These are phyloP conservation scores for Cosmopolites sordidus DNA, from an alignment of 2,888 invertebrate species.

Conservation along the genomic window DNA sequence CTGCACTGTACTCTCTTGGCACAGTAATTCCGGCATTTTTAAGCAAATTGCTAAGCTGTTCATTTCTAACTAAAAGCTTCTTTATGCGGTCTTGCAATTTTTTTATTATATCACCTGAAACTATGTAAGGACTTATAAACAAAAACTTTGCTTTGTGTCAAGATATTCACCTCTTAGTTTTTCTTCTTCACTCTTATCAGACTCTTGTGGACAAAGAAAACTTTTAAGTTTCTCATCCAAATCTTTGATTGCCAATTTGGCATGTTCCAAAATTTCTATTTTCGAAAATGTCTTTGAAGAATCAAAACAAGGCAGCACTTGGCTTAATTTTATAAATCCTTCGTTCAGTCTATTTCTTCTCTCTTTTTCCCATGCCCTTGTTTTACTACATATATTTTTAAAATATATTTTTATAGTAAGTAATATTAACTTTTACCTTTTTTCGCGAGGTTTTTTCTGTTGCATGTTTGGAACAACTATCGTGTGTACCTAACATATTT, in stretches of 20 bases:
- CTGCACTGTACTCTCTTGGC: constrained; percentile 40
- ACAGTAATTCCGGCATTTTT: constrained; percentile 46
- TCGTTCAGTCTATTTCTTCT: constrained; percentile 62
- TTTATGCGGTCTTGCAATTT: constrained; percentile 44
- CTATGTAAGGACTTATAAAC: constrained; percentile 1
- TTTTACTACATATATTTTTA: constrained; percentile 44
- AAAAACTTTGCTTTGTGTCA: not conserved
- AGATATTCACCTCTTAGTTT: constrained; percentile 29
- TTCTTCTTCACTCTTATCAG: constrained; percentile 26
- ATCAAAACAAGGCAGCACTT: constrained; percentile 52
- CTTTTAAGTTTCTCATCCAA: constrained; percentile 44
- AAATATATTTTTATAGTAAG: not conserved
- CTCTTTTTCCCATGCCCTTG: constrained; percentile 67
- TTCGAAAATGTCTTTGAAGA: constrained; percentile 46
- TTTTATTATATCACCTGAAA: constrained; percentile 35
- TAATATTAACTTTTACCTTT: constrained; percentile 5
- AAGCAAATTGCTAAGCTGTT: constrained; percentile 44
- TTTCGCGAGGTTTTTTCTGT: constrained; percentile 13
- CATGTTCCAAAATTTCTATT: constrained; percentile 47
- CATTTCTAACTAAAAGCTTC: constrained; percentile 44
- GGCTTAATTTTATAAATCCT: constrained; percentile 50
- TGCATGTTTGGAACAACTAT: not conserved
- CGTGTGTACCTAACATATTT: too few relatives aligned
- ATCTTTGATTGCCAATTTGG: constrained; percentile 44
- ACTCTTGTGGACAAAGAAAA: constrained; percentile 28